A percentile compares a stretch with the other conserved stretches of the same genome.
Conservation (phyloP, 2,113 vertebrate genomes). For the Indri indri region DNA sequence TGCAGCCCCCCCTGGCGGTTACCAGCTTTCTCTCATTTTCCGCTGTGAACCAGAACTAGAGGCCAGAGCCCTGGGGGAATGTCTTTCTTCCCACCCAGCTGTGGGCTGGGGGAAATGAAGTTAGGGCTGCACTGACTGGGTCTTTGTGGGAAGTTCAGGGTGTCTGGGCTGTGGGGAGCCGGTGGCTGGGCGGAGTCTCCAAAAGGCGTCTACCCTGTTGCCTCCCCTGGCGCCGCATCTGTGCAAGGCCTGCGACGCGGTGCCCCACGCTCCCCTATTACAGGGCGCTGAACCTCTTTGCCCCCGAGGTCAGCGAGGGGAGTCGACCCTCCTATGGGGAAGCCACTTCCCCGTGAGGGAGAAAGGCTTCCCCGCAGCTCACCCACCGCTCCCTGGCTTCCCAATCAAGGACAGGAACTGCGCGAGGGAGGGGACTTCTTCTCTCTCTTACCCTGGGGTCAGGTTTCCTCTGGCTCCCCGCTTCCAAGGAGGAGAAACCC, state of each 20-base stretch:
- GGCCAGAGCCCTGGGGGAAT: background rate
- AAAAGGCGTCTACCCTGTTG: background rate
- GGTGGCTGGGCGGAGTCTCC: background rate
- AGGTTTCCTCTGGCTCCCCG: background rate
- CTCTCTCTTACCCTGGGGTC: background rate
- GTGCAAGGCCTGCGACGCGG: rapidly evolving
- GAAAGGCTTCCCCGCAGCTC: background rate
- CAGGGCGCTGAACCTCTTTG: background rate
- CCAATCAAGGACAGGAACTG: background rate
- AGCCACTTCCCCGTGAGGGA: background rate
- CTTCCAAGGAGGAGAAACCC: background rate
- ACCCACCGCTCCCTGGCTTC: rapidly evolving
- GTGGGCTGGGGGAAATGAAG: background rate
- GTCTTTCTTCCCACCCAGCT: background rate
- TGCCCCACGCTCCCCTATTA: rapidly evolving
- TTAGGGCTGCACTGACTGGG: background rate
- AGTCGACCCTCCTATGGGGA: background rate
- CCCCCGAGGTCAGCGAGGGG: background rate
- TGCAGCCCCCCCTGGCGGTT: background rate
- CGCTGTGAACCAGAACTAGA: background rate
- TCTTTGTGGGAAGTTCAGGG: background rate
- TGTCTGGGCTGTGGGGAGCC: background rate
- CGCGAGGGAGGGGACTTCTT: too few species aligned
- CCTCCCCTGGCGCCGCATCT: too few species aligned
- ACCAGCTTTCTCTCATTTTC: background rate